Conservation (phyloP, 2,888 invertebrate species). For the Cephus pulcher region DNA sequence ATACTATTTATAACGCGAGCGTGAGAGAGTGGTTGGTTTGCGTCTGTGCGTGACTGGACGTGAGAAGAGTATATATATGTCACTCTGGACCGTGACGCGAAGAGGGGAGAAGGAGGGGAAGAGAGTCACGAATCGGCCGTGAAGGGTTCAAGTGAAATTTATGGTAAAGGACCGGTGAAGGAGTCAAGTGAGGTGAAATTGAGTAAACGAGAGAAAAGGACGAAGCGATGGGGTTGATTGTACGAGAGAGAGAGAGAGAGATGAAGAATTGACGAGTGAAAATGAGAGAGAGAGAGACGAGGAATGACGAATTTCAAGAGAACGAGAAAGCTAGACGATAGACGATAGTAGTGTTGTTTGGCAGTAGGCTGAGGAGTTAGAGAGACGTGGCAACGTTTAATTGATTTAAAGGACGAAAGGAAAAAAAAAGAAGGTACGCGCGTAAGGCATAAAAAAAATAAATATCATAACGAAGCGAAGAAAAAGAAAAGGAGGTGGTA, state of each 20-base stretch:
- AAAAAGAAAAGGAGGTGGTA: constrained; percentile 45
- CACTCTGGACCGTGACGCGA: neutral
- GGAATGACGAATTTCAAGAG: constrained; percentile 33
- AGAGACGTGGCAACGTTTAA: constrained; percentile 57
- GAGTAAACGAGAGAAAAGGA: constrained; percentile 10
- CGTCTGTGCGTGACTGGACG: neutral
- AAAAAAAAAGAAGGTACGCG: constrained; percentile 20
- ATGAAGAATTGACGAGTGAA: constrained; percentile 6
- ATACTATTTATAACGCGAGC: constrained; percentile 57
- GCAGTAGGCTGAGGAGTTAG: constrained; percentile 62
- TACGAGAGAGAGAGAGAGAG: constrained; percentile 14
- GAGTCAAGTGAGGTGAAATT: constrained; percentile 30
- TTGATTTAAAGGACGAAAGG: constrained; percentile 50
- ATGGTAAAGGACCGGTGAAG: neutral
- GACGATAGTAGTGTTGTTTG: constrained; percentile 42
- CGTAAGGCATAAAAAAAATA: constrained; percentile 22
- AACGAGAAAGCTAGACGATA: neutral
- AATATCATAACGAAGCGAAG: constrained; percentile 53
- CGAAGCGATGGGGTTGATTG: constrained; percentile 13
- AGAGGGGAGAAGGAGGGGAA: no score
- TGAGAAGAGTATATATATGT: neutral
- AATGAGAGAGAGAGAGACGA: constrained; percentile 23
- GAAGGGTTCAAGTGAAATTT: neutral
- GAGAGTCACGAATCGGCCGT: neutral
- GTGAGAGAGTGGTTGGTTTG: neutral